These are phyloP conservation scores for Epinephelus awoara DNA, from an alignment of 2,797 vertebrate genomes.

Conservation along the genomic window DNA sequence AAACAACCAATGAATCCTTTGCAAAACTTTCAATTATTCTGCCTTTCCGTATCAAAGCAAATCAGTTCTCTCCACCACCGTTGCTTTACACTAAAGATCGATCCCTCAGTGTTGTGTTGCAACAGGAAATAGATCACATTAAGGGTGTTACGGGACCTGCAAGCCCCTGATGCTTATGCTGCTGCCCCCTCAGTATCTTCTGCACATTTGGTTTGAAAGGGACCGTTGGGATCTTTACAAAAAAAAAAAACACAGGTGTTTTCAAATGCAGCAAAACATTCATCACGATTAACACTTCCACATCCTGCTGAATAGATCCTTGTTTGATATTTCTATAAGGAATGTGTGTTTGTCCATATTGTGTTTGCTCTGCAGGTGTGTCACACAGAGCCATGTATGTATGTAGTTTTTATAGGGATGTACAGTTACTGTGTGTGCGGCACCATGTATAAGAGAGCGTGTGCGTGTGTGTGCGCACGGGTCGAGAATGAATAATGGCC, in stretches of 20 bases:
- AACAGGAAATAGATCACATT: not conserved
- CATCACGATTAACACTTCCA: not conserved
- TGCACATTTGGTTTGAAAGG: not conserved
- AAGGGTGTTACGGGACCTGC: not conserved
- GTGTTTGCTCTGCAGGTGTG: constrained; percentile 30
- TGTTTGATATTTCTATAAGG: not conserved
- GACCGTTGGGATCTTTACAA: constrained; percentile 4
- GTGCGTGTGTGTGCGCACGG: constrained; percentile 2
- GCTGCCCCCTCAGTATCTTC: not conserved
- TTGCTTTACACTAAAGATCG: not conserved
- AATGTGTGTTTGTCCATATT: constrained; percentile 10
- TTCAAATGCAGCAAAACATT: not conserved
- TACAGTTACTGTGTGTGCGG: constrained; percentile 13
- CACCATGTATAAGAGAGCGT: not conserved
- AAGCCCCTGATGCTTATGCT: not conserved
- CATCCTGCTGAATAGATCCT: constrained; percentile 1
- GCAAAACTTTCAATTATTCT: not conserved
- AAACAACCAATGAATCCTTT: not conserved
- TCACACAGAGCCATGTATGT: not conserved
- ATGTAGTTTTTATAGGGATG: constrained; percentile 2
- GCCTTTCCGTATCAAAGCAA: not conserved
- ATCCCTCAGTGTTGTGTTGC: not conserved
- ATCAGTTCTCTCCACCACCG: not conserved
- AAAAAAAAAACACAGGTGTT: constrained; percentile 10
- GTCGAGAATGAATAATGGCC: constrained; percentile 43